Percentiles rank a stretch among this genome's conserved stretches.
phyloP scores from a whole-genome alignment of 2,797 vertebrate genomes.

The Lindbergichthys nudifrons region DNA sequence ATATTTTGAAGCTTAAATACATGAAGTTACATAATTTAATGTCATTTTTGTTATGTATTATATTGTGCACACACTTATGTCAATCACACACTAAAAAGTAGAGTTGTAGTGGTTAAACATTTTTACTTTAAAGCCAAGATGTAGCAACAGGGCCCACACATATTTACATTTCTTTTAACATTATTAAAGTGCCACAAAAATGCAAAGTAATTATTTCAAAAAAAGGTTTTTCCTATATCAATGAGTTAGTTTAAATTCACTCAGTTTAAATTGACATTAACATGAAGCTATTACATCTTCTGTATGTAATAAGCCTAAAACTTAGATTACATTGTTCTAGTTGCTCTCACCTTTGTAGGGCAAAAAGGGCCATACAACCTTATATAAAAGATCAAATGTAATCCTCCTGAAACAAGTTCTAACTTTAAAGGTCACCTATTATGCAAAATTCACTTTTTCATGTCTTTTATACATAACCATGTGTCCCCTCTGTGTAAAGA shows the following conservation, averaged over 20 bases:
- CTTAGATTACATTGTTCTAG: no score
- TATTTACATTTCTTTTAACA: no score
- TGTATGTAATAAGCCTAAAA: background rate
- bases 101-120: background rate
- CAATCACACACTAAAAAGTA: background rate
- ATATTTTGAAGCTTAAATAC: slow-evolving; percentile 12
- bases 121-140: slow-evolving; percentile 2
- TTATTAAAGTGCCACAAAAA: background rate
- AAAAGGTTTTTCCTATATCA: background rate
- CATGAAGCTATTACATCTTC: background rate
- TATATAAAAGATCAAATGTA: background rate
- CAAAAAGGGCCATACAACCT: background rate
- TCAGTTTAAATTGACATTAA: background rate
- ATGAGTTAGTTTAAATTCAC: background rate
- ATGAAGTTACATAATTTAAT: background rate
- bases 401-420: background rate
- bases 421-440: no score
- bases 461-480: no score
- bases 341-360: background rate
- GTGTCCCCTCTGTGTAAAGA: no score
- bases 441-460: no score
- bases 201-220: background rate
- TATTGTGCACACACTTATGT: slow-evolving; percentile 2
- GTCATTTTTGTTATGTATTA: slow-evolving; percentile 8
- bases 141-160: background rate